Conservation (phyloP, 2,888 invertebrate species). For the Andrena chrysosceles region DNA sequence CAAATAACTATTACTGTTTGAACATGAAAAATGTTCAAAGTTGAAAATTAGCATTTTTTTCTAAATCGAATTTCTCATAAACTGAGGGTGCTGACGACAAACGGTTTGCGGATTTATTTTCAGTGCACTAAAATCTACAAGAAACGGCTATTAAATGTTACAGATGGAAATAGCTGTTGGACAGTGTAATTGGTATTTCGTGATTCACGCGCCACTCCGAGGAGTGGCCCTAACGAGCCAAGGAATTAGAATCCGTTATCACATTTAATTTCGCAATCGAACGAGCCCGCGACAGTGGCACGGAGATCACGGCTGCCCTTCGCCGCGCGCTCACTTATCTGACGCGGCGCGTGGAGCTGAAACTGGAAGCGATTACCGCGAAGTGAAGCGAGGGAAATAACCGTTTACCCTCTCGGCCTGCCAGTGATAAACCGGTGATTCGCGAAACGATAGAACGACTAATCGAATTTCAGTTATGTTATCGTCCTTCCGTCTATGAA, state of each 20-base stretch:
- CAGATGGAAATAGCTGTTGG: too few species aligned
- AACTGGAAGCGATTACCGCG: slow-evolving; percentile 62
- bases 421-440: slow-evolving; percentile 71
- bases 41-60: too few species aligned
- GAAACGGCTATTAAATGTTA: too few species aligned
- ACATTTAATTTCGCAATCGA: slow-evolving; percentile 50
- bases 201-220: slow-evolving; percentile 29
- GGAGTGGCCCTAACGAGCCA: neutral
- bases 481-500: slow-evolving; percentile 51
- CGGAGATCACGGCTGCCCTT: neutral
- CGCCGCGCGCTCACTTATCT: slow-evolving; percentile 27
- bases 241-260: slow-evolving; percentile 45
- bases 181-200: slow-evolving; percentile 27
- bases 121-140: too few species aligned
- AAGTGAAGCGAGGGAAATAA: slow-evolving; percentile 66
- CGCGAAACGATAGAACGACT: slow-evolving; percentile 76
- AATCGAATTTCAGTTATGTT: slow-evolving; percentile 75
- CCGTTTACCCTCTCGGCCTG: slow-evolving; percentile 58
- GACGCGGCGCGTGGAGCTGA: slow-evolving; percentile 41
- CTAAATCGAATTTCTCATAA: too few species aligned
- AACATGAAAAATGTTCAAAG: too few species aligned
- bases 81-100: too few species aligned
- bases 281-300: slow-evolving; percentile 8
- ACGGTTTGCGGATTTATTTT: too few species aligned
- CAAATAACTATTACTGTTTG: too few species aligned